Evolutionary conservation across 2,888 invertebrate species (phyloP), one percentile per base, ranked within the genome.

Genomic region (Thereva nobilitata): DNA sequence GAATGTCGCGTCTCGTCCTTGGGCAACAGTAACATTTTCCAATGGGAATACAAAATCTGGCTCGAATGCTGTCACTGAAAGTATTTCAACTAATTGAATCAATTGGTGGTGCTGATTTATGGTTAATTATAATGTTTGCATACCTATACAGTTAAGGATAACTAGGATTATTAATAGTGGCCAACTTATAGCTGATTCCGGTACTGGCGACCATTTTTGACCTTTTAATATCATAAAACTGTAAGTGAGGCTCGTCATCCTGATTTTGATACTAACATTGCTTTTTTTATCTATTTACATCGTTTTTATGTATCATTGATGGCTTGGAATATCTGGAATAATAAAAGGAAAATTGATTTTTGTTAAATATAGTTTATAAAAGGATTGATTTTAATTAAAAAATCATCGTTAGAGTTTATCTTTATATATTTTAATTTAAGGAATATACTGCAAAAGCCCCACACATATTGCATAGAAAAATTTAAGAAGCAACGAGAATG

Each of bases 1-100:
- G 82, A 90, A 89, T 75, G 88, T 87, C 73, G 90, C 90, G 80
- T 90, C 90, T 74, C 89, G 85, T 74, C 90, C 90, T 81, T 89
- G 89, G 73, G 89, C 85, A 75, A 91, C 87, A 71, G 90, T 91
- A 76, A 90, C 86, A 83, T 90, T 91, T 81, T 89, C 87, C 83
- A 91, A 79, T 70, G 89, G 88, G 76, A 86, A 86, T 72, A 86
- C 84, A 81, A 91, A 91, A 80, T 89, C 88, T 76, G 91, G 90
- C 82, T 88, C 89, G 81, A 87, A 86, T 75, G 87, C 87, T 75
- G 83, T 82, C 72, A 84, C 86, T 85, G 85, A 80, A 82, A 83
- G 52, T 6, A 66, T 44, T 56, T 47, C 50, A 61, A 53, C 37
- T 40, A 37, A 35, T 23, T 23, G 23, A 23, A 23, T 23, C 23